phyloP scores from a whole-genome alignment of 2,888 invertebrate genomes.

The Vanessa cardui region DNA sequence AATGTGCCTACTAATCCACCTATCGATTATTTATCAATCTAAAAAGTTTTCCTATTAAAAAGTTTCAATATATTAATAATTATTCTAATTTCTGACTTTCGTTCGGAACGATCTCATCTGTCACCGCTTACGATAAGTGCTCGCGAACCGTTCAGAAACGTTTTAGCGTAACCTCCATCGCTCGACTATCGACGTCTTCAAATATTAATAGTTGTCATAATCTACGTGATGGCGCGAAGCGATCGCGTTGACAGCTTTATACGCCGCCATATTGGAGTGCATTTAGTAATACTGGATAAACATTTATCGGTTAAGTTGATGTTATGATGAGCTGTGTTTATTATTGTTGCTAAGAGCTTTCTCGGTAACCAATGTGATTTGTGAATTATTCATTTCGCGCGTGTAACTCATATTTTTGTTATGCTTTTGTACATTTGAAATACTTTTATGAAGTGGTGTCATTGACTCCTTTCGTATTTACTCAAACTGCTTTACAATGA shows the following conservation, averaged over 20 bases:
- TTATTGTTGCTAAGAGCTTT: constrained; percentile 57
- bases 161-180: constrained; percentile 50
- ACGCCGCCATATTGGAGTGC: constrained; percentile 69
- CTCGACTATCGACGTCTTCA: constrained; percentile 44
- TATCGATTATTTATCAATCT: no score
- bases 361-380: background rate
- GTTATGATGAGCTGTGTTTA: constrained; percentile 53
- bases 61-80: no score
- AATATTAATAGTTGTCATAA: constrained; percentile 61
- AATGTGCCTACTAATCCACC: no score
- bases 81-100: background rate
- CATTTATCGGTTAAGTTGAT: constrained; percentile 66
- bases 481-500: no score
- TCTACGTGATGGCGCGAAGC: constrained; percentile 66
- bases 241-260: constrained; percentile 76
- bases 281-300: constrained; percentile 80
- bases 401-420: background rate
- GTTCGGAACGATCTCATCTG: constrained; percentile 52
- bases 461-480: background rate
- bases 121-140: constrained; percentile 66
- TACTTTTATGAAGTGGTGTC: background rate
- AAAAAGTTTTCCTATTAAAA: no score
- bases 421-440: background rate
- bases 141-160: constrained; percentile 53
- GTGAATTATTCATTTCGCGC: background rate